These are phyloP conservation scores for Sarcophaga rosellei DNA, from an alignment of 2,888 invertebrate species.

Conservation along the genomic window DNA sequence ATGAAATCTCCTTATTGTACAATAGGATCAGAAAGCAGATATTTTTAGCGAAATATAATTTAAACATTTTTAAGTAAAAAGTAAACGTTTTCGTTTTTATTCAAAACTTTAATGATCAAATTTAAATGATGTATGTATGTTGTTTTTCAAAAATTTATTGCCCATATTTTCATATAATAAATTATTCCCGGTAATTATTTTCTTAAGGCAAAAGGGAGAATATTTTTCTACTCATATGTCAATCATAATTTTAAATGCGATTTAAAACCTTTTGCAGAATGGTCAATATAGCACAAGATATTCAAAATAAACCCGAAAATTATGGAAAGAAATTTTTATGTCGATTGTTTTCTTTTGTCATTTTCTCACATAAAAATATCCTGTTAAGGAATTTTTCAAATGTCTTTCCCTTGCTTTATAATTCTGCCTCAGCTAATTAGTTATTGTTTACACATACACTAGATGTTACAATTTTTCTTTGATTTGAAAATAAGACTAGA, in stretches of 20 bases:
- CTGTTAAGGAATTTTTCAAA: conserved; percentile 27
- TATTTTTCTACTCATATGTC: conserved; percentile 19
- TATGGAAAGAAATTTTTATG: background rate
- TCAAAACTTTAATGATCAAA: too few species aligned
- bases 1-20: too few species aligned
- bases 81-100: too few species aligned
- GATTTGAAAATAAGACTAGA: background rate
- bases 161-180: conserved; percentile 24
- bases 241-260: conserved; percentile 19
- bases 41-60: too few species aligned
- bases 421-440: conserved; percentile 29
- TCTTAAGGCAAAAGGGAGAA: background rate
- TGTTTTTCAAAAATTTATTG: background rate
- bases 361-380: conserved; percentile 12
- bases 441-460: conserved; percentile 35
- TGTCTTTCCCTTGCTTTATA: background rate
- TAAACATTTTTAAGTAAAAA: too few species aligned
- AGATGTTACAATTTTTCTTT: background rate
- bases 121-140: background rate
- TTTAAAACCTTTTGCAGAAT: conserved; percentile 8
- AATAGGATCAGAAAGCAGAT: too few species aligned
- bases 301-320: conserved; percentile 24
- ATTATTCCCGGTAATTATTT: conserved; percentile 10
- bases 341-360: background rate
- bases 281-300: conserved; percentile 27